Conservation (phyloP, 2,888 invertebrate species). For the Papilio elwesi region DNA sequence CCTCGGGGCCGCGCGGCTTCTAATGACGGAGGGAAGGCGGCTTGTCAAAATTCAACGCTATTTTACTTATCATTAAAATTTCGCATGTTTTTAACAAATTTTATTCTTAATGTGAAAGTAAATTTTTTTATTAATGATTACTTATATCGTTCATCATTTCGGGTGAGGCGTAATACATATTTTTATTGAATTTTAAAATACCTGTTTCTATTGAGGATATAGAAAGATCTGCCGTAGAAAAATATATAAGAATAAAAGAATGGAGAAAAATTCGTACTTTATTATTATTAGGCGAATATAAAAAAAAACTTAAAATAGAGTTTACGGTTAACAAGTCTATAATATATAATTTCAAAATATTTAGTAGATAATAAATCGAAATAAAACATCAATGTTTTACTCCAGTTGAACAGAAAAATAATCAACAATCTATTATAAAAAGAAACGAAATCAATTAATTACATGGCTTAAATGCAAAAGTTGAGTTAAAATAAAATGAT, state of each 20-base stretch:
- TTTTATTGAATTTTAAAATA: no score
- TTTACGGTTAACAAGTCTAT: no score
- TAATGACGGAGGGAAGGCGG: slow-evolving; percentile 68
- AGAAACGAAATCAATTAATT: slow-evolving; percentile 18
- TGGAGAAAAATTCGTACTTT: no score
- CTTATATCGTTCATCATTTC: background rate
- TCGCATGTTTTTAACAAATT: slow-evolving; percentile 43
- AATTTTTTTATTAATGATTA: background rate
- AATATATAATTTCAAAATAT: no score
- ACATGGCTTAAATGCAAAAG: slow-evolving; percentile 17
- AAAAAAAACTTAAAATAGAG: no score
- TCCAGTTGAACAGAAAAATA: slow-evolving; percentile 1
- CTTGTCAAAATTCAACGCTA: slow-evolving; percentile 65
- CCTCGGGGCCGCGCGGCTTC: slow-evolving; percentile 61
- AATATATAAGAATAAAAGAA: no score
- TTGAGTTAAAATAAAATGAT: slow-evolving; percentile 26
- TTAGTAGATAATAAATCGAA: no score
- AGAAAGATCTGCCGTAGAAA: no score
- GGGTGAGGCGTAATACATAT: background rate
- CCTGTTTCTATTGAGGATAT: no score
- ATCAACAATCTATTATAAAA: background rate
- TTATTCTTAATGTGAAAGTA: background rate
- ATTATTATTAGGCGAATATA: no score
- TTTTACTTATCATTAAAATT: slow-evolving; percentile 60
- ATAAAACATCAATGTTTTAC: no score